Base-by-base conservation (phyloP, 1,140 invertebrate species). In the Pseudachorutes palmiensis region DNA sequence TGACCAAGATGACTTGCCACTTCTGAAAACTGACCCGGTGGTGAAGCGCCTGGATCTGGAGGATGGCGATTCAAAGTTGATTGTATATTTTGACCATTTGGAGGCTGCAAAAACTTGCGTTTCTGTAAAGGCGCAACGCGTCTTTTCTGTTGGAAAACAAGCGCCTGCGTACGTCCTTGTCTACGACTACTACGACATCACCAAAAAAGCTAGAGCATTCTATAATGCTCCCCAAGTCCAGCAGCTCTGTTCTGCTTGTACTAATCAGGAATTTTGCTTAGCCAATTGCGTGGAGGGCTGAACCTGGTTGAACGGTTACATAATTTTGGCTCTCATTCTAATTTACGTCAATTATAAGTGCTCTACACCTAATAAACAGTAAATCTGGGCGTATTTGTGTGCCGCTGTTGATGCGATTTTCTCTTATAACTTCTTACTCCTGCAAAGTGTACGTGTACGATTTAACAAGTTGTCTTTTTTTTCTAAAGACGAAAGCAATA, bases 131-230 rank as follows among this genome's bases (percentile, higher is more conserved):
- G 89, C 91, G 2, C 89, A 88, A 75, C 84, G 90, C 75, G 88
- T 87, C 2, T 86, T 88, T 70, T 88, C 87, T 79, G 90, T 94
- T 2, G 89, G 88, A 0, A 85, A 89, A 74, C 89, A 92, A 75
- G 87, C 87, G 75, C 89, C 90, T 29, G 89, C 90, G 22, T 83
- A 88, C 30, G 88, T 95, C 5, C 82, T 85, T 30, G 84, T 94
- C 70, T 95, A 92, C 73, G 92, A 96, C 75, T 96, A 96, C 78
- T 96, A 96, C 74, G 89, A 94, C 76, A 89, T 86, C 71, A 85
- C 90, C 89, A 82, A 86, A 83, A 70, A 45, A 60, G 48, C 45
- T 2, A 36, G 30, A 68, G 82, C 84, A 66, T 90, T 91, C 76
- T 91, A 91, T 75, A 81, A 85, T 74, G 82, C 86, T 19, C 80